Conservation (phyloP, 2,888 invertebrate genomes). For the Augochlorella aurata region DNA sequence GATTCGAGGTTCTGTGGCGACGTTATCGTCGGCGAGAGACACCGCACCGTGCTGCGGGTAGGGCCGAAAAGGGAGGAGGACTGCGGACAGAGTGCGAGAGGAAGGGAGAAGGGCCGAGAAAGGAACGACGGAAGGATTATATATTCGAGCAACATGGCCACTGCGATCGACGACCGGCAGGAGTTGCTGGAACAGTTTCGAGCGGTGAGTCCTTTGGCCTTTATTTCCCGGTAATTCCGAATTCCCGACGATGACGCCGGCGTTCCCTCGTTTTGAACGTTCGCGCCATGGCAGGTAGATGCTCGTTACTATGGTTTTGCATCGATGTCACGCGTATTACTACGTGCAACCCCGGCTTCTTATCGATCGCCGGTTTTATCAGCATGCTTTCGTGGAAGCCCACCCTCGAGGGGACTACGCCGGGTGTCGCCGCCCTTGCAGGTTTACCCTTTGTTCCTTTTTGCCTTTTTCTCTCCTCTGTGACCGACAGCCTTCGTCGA, state of each 20-base stretch:
- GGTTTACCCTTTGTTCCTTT: conserved; percentile 32
- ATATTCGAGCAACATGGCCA: conserved; percentile 79
- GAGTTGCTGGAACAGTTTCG: conserved; percentile 79
- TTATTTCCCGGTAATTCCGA: background rate
- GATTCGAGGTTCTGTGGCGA: conserved; percentile 22
- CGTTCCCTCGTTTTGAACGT: background rate
- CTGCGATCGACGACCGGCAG: conserved; percentile 80
- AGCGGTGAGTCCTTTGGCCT: conserved; percentile 72
- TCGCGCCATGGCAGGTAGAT: background rate
- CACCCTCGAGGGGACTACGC: conserved; percentile 64
- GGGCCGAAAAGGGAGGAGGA: conserved; percentile 22
- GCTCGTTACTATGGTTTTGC: conserved; percentile 20
- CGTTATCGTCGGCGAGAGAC: background rate
- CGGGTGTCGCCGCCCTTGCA: conserved; percentile 64
- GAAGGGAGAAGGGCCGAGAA: conserved; percentile 56
- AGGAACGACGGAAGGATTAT: conserved; percentile 71
- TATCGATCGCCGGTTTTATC: conserved; percentile 72
- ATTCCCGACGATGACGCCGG: background rate
- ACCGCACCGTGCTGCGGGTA: background rate
- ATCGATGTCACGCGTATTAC: conserved; percentile 26
- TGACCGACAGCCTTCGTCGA: background rate
- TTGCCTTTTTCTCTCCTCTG: conserved; percentile 1
- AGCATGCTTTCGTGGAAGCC: conserved; percentile 60
- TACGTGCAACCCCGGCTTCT: conserved; percentile 56
- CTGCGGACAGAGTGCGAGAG: conserved; percentile 8